phyloP scores from a whole-genome alignment of 2,888 invertebrate genomes.

The Lycaena phlaeas region DNA sequence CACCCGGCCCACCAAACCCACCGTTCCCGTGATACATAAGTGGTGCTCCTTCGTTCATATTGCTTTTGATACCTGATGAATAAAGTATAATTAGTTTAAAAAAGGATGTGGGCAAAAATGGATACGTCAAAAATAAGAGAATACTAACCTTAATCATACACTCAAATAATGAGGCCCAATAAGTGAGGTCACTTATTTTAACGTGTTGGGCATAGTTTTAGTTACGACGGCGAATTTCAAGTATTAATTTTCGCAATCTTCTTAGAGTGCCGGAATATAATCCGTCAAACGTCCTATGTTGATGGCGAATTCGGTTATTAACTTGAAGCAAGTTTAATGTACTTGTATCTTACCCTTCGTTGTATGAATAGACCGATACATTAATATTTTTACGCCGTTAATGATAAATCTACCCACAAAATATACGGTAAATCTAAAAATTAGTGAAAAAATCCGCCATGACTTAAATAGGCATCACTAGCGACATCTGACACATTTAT shows the following conservation, averaged over 20 bases:
- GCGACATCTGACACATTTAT: slow-evolving; percentile 57
- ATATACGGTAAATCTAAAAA: slow-evolving; percentile 54
- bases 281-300: slow-evolving; percentile 40
- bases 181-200: slow-evolving; percentile 44
- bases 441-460: slow-evolving; percentile 67
- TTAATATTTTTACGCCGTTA: slow-evolving; percentile 53
- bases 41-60: slow-evolving; percentile 57
- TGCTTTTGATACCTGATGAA: slow-evolving; percentile 27
- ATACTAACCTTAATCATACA: slow-evolving; percentile 42
- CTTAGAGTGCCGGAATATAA: slow-evolving; percentile 54
- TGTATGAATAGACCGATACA: slow-evolving; percentile 43
- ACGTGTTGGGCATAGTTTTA: slow-evolving; percentile 52
- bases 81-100: slow-evolving; percentile 22
- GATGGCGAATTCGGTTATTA: slow-evolving; percentile 33
- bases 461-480: slow-evolving; percentile 55
- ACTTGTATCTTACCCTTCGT: slow-evolving; percentile 46
- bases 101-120: slow-evolving; percentile 20
- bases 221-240: slow-evolving; percentile 45
- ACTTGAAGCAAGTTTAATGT: slow-evolving; percentile 30
- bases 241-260: slow-evolving; percentile 42
- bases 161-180: slow-evolving; percentile 36
- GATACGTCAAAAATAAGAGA: slow-evolving; percentile 15
- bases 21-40: slow-evolving; percentile 53
- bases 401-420: slow-evolving; percentile 65
- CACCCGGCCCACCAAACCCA: slow-evolving; percentile 42